These are phyloP conservation scores for Tapirus terrestris DNA, from an alignment of 2,113 vertebrate species.

Conservation along the genomic window DNA sequence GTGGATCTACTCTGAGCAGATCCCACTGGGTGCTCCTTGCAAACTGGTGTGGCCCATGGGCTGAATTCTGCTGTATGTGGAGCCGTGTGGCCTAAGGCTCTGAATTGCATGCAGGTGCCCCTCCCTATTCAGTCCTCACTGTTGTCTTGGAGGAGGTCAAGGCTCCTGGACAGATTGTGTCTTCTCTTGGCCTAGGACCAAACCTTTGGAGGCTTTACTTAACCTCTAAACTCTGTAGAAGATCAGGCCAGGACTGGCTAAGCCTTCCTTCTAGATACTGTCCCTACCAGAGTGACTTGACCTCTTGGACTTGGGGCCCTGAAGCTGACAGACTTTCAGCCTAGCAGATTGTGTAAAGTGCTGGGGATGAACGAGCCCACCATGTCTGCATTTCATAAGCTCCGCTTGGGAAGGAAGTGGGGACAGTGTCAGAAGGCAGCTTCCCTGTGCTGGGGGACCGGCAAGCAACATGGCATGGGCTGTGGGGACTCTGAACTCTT, in stretches of 20 bases:
- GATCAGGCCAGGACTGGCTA: neutral
- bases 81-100: neutral
- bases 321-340: neutral
- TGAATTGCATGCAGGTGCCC: neutral
- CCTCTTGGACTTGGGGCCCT: neutral
- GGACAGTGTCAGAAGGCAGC: neutral
- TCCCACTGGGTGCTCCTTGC: neutral
- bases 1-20: neutral
- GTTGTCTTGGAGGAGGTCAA: conserved; percentile 36
- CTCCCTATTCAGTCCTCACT: neutral
- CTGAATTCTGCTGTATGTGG: neutral
- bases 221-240: neutral
- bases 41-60: neutral
- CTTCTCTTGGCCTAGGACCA: conserved; percentile 51
- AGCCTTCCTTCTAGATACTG: neutral
- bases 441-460: neutral
- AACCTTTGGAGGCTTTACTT: conserved; percentile 42
- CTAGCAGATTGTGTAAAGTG: neutral
- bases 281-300: neutral
- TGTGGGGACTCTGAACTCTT: neutral
- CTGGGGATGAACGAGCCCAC: neutral
- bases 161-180: neutral
- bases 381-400: neutral
- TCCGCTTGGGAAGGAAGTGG: neutral
- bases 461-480: neutral